Evolutionary conservation across 2,113 vertebrate species (phyloP).

Genomic region (Cebidichthys violaceus): DNA sequence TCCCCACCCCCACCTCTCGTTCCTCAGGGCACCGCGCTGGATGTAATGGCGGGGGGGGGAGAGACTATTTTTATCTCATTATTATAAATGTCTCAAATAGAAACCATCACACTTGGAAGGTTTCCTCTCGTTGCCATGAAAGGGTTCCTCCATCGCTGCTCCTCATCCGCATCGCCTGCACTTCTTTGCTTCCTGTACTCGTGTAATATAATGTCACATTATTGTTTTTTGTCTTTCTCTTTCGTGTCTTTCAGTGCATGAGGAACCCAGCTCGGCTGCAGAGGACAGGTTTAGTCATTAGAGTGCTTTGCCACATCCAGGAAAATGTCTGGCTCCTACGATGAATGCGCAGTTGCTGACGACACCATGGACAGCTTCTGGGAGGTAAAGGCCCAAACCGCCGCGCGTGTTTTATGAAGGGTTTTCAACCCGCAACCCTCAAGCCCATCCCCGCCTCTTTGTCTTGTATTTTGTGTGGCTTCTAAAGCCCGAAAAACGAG

Average conservation of each 20-base stretch:
- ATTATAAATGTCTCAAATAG: slow-evolving; percentile 60
- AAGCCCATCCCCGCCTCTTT: neutral
- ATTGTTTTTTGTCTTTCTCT: slow-evolving; percentile 10
- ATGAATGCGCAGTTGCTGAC: slow-evolving; percentile 89
- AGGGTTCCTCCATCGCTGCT: neutral
- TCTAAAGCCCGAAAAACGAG: slow-evolving; percentile 10
- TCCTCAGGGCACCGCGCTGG: slow-evolving; percentile 54
- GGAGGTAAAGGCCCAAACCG: slow-evolving; percentile 86
- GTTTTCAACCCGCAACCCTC: neutral
- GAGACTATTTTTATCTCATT: slow-evolving; percentile 65
- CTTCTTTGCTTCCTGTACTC: slow-evolving; percentile 5
- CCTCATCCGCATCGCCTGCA: neutral
- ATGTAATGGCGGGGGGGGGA: slow-evolving; percentile 36
- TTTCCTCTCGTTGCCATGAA: slow-evolving; percentile 34
- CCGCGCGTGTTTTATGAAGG: neutral
- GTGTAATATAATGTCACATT: neutral
- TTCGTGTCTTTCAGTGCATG: slow-evolving; percentile 79
- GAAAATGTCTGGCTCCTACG: slow-evolving; percentile 96
- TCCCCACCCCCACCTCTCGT: too few species aligned
- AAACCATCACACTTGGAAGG: slow-evolving; percentile 34
- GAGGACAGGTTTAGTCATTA: slow-evolving; percentile 77
- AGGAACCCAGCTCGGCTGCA: slow-evolving; percentile 79
- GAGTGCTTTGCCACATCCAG: slow-evolving; percentile 73
- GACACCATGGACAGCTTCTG: slow-evolving; percentile 98
- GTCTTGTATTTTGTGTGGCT: slow-evolving; percentile 12